These are phyloP conservation scores for Zaprionus inermis DNA, from an alignment of 1,140 invertebrate genomes.

Conservation along the genomic window DNA sequence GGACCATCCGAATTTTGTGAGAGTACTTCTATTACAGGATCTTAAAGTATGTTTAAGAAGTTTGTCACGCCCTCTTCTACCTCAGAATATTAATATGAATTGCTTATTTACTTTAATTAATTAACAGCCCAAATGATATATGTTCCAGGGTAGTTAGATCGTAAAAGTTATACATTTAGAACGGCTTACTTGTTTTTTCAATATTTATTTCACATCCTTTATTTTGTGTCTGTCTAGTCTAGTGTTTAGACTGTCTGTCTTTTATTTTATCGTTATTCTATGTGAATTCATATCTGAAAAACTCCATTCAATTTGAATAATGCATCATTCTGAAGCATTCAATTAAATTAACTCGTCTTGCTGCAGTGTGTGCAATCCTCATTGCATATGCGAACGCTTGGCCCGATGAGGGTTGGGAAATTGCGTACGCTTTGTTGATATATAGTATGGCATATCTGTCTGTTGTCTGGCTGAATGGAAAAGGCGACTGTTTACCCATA, in stretches of 20 bases:
- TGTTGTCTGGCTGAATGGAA: background rate
- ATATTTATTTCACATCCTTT: too few species aligned
- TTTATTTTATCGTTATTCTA: background rate
- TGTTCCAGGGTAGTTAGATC: too few species aligned
- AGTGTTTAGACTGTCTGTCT: background rate
- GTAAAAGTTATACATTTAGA: too few species aligned
- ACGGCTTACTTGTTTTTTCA: too few species aligned
- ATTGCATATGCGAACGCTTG: background rate
- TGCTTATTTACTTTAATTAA: too few species aligned
- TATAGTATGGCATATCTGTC: background rate
- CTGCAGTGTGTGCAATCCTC: background rate
- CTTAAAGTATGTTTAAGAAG: too few species aligned
- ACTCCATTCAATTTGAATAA: background rate
- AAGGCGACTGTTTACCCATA: conserved; percentile 3
- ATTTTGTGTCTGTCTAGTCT: too few species aligned
- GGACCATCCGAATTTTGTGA: too few species aligned
- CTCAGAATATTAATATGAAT: too few species aligned
- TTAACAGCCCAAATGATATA: too few species aligned
- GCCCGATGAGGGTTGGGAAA: background rate
- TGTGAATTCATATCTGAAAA: background rate
- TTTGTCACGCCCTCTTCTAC: too few species aligned
- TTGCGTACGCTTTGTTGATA: conserved; percentile 3
- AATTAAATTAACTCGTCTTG: background rate
- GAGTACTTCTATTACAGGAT: too few species aligned
- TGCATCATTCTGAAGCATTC: background rate